Evolutionary conservation across 2,888 invertebrate genomes (phyloP).

Genomic region (Charanyca ferruginea): DNA sequence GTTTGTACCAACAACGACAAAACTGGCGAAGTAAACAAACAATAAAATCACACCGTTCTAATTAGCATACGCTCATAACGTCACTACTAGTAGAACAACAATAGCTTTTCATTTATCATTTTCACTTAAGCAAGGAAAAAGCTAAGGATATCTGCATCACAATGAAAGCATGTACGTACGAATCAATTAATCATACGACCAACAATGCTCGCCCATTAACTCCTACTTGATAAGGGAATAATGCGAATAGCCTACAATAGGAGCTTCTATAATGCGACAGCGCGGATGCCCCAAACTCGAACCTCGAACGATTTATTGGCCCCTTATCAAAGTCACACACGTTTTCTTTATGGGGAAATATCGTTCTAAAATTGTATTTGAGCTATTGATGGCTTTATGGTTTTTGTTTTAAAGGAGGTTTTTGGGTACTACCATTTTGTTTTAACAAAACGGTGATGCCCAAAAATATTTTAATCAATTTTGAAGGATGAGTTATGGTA

Average conservation of each 20-base stretch:
- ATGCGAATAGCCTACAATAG: slow-evolving; percentile 87
- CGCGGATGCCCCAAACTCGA: slow-evolving; percentile 78
- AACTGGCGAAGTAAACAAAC: slow-evolving; percentile 58
- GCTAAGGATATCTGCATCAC: slow-evolving; percentile 88
- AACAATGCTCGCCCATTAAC: slow-evolving; percentile 90
- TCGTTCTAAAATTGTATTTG: slow-evolving; percentile 59
- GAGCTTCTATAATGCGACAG: slow-evolving; percentile 83
- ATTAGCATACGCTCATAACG: slow-evolving; percentile 73
- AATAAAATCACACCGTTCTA: slow-evolving; percentile 71
- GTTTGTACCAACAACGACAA: slow-evolving; percentile 63
- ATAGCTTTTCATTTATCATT: slow-evolving; percentile 80
- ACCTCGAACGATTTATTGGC: slow-evolving; percentile 82
- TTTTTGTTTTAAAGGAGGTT: slow-evolving; percentile 36
- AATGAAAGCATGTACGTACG: slow-evolving; percentile 84
- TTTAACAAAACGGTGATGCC: neutral
- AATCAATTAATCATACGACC: slow-evolving; percentile 89
- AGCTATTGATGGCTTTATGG: slow-evolving; percentile 56
- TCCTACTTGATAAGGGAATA: slow-evolving; percentile 90
- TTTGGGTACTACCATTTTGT: slow-evolving; percentile 21
- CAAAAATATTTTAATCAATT: slow-evolving; percentile 8
- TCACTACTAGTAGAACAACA: slow-evolving; percentile 67
- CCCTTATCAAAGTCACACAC: slow-evolving; percentile 83
- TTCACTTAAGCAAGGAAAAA: slow-evolving; percentile 83
- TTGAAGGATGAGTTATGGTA: slow-evolving; percentile 16
- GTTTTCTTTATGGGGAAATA: slow-evolving; percentile 74